phyloP scores from a whole-genome alignment of 2,113 vertebrate species.

The Syngnathoides biaculeatus region DNA sequence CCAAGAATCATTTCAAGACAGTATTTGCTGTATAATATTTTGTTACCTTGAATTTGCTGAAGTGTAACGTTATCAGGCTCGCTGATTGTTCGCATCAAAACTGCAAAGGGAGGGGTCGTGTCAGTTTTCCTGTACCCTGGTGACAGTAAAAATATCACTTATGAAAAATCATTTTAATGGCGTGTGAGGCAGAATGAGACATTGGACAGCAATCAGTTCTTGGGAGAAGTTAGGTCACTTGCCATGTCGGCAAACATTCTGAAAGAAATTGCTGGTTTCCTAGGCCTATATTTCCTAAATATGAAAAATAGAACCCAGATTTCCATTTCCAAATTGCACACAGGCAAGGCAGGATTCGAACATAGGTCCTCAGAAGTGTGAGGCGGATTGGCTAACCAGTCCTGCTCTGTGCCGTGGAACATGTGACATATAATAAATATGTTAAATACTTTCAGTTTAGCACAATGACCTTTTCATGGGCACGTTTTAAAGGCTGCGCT shows the following conservation, averaged over 20 bases:
- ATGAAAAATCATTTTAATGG: not conserved
- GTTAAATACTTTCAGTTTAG: slow-evolving; percentile 66
- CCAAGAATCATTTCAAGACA: too few relatives aligned
- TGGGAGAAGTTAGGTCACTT: slow-evolving; percentile 2
- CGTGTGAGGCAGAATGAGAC: slow-evolving; percentile 13
- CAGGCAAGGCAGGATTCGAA: too few relatives aligned
- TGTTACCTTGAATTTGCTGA: too few relatives aligned
- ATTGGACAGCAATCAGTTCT: not conserved
- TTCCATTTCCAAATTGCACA: too few relatives aligned
- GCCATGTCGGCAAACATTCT: slow-evolving; percentile 5
- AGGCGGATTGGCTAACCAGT: too few relatives aligned
- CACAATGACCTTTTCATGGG: slow-evolving; percentile 63
- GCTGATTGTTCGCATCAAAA: too few relatives aligned
- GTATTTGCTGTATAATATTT: too few relatives aligned
- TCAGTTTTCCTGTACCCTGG: not conserved
- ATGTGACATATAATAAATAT: too few relatives aligned
- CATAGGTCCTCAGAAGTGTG: too few relatives aligned
- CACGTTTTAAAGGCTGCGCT: slow-evolving; percentile 60
- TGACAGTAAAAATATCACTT: not conserved
- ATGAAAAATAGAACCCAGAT: not conserved
- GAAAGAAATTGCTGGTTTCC: slow-evolving; percentile 26
- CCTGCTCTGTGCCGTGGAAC: not conserved
- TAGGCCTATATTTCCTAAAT: slow-evolving; percentile 35
- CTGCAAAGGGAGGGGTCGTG: too few relatives aligned
- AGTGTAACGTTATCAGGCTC: too few relatives aligned